Base-by-base conservation (phyloP, 2,888 invertebrate species). In the Omphaloscelis lunosa region DNA sequence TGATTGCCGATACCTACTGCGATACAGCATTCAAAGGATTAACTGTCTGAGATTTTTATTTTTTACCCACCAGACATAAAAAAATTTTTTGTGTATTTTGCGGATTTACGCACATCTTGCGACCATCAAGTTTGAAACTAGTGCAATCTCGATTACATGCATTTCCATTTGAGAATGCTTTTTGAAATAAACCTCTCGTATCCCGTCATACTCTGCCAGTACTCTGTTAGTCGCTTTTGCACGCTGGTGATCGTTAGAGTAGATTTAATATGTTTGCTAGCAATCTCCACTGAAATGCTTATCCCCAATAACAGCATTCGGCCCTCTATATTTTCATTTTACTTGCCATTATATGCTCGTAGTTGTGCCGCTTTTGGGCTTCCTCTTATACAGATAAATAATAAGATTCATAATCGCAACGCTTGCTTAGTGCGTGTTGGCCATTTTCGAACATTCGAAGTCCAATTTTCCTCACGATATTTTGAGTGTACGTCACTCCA, bases 191-290 rank as follows among this genome's bases (percentile, higher is more conserved):
- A 56, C 5, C 48, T 39, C 61, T 59, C 11, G 3, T 45, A 27
- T 48, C 20, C 34, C 39, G 29, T n/a, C 62, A 17, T 58, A 66
- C 5, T 34, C 23, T 6, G 39, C 23, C 8, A 48, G 41, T 23
- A 34, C 41, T 65, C 39, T 51, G 15, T 11, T 29, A 39, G 34
- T 56, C 29, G 15, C 29, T 56, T 20, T 63, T 23, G 48, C 48
- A n/a, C 9, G n/a, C 51, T 29, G 15, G 29, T 39, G 48, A 11
- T 48, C 62, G 72, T 48, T 56, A 72, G 53, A 27, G 3, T 41
- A 23, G 41, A 27, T 75, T 45, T 48, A 41, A 53, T 48, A 20
- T 48, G 53, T 79, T 56, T 62, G 66, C n/a, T 56, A 62, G n/a
- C 8, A 15, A 34, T 59, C 34, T 27, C 27, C 27, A 17, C 29